These are phyloP conservation scores for Spinus olivaceus DNA, from an alignment of 2,797 vertebrate species.

Conservation along the genomic window DNA sequence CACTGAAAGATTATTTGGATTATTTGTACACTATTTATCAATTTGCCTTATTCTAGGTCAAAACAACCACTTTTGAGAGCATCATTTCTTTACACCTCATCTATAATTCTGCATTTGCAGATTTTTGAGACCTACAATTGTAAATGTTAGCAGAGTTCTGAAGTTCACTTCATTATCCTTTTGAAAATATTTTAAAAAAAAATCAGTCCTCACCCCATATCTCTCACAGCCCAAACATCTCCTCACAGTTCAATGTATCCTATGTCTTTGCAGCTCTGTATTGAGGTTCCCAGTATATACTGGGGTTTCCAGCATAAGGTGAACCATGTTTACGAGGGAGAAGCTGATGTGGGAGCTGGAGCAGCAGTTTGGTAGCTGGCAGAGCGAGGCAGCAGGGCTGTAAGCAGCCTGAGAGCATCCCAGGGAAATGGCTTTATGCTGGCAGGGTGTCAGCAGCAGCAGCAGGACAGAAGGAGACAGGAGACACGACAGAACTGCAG, in stretches of 20 bases:
- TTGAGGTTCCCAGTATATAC: neutral
- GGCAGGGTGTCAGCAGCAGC: neutral
- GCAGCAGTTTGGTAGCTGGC: neutral
- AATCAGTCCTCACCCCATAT: neutral
- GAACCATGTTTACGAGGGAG: neutral
- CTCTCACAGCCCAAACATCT: neutral
- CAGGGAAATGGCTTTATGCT: neutral
- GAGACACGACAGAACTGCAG: neutral
- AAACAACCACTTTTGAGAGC: neutral
- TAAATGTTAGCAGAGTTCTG: neutral
- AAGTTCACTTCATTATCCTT: neutral
- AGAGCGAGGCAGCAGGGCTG: neutral
- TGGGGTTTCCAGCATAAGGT: neutral
- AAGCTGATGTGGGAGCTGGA: neutral
- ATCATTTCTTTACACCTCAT: neutral
- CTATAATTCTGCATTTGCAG: neutral
- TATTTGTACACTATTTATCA: neutral
- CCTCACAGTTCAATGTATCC: neutral
- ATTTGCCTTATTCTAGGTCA: neutral
- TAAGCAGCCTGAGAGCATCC: neutral
- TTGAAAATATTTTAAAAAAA: neutral
- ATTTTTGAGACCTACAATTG: neutral
- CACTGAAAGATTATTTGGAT: neutral
- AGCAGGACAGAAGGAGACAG: conserved; percentile 3
- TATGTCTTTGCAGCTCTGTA: neutral